Evolutionary conservation across 2,113 vertebrate genomes (phyloP).

Genomic region (Gavialis gangeticus): DNA sequence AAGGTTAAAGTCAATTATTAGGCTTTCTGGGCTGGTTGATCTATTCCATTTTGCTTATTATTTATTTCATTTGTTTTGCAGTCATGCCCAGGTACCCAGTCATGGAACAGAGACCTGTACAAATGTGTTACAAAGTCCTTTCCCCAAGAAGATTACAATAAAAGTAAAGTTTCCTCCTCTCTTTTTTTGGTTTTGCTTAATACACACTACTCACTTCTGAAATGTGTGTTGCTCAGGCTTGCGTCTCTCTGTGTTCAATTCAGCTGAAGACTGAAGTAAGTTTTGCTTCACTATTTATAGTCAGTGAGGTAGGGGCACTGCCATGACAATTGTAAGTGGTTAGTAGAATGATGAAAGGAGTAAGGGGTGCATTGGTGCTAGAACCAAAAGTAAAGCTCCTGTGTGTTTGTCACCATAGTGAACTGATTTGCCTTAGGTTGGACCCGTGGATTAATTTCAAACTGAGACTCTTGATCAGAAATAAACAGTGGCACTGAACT

Average conservation of each 20-base stretch:
- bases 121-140: too few relatives aligned
- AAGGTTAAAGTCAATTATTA: too few relatives aligned
- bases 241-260: neutral
- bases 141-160: neutral
- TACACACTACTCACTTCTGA: neutral
- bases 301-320: fast-evolving
- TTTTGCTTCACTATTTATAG: neutral
- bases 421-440: neutral
- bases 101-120: too few relatives aligned
- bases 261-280: too few relatives aligned
- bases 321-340: neutral
- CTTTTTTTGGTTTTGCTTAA: fast-evolving
- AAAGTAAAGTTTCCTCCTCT: neutral
- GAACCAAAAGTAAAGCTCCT: neutral
- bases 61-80: too few relatives aligned
- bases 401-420: fast-evolving
- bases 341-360: fast-evolving
- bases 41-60: too few relatives aligned
- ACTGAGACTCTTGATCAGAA: slow-evolving; percentile 15
- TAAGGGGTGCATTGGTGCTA: neutral
- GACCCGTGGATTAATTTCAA: neutral
- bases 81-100: too few relatives aligned
- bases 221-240: fast-evolving
- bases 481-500: neutral
- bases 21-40: too few relatives aligned